Conservation (phyloP, 1,140 invertebrate species). For the Pachypsylla venusta region DNA sequence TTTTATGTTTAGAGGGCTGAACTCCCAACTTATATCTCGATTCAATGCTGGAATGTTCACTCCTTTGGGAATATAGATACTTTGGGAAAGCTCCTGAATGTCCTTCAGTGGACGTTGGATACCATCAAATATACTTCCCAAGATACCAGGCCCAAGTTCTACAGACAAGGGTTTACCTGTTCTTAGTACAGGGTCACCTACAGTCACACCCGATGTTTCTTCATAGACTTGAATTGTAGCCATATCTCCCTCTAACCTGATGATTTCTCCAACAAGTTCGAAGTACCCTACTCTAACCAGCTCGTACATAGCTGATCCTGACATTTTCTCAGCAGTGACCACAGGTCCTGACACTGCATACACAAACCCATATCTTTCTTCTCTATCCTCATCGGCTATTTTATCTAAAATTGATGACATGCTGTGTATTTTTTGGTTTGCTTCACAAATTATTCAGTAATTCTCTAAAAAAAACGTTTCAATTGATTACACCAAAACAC, state of each 20-base stretch:
- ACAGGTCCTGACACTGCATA: conserved; percentile 96
- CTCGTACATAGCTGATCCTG: conserved; percentile 99
- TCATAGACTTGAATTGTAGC: conserved; percentile 99
- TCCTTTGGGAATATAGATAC: conserved; percentile 99
- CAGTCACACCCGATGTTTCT: conserved; percentile 98
- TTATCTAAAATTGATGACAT: conserved; percentile 33
- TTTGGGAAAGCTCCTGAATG: conserved; percentile 82
- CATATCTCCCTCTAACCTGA: conserved; percentile 97
- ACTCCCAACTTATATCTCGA: conserved; percentile 79
- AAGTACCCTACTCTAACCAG: conserved; percentile 95
- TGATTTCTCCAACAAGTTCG: conserved; percentile 98
- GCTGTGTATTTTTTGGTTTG: conserved; percentile 9
- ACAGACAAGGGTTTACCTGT: conserved; percentile 97
- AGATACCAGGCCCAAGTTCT: conserved; percentile 97
- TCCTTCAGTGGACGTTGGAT: conserved; percentile 97
- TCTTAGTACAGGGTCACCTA: conserved; percentile 94
- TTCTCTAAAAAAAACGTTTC: too few species aligned
- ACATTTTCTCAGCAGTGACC: conserved; percentile 97
- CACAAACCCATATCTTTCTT: conserved; percentile 85
- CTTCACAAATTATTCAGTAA: too few species aligned
- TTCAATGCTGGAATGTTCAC: conserved; percentile 84
- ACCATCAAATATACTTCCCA: conserved; percentile 98
- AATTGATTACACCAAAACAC: too few species aligned
- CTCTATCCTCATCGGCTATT: conserved; percentile 70
- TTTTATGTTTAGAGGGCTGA: conserved; percentile 75